Conservation (phyloP, 2,888 invertebrate genomes). For the Eupithecia exiguata region DNA sequence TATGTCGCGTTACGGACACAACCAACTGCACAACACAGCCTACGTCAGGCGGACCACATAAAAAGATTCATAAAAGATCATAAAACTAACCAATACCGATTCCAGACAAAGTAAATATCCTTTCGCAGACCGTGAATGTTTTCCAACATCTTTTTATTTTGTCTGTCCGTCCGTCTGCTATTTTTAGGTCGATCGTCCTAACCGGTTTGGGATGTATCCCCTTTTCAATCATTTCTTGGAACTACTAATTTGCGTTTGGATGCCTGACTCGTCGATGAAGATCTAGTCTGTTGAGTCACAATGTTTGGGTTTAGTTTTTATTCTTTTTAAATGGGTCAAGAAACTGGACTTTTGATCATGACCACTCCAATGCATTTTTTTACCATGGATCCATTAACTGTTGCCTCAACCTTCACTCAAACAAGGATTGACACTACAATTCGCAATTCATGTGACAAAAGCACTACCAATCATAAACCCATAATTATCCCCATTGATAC, state of each 20-base stretch:
- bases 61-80: constrained; percentile 1
- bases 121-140: constrained; percentile 52
- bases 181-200: constrained; percentile 52
- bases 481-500: background rate
- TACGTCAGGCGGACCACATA: background rate
- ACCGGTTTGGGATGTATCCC: constrained; percentile 51
- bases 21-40: background rate
- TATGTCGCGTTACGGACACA: background rate
- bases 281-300: constrained; percentile 16
- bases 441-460: background rate
- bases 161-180: constrained; percentile 55
- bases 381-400: background rate
- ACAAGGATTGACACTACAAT: background rate
- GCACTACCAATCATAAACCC: background rate
- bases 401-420: background rate
- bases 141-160: constrained; percentile 59
- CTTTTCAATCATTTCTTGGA: constrained; percentile 42
- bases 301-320: background rate
- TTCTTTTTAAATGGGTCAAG: constrained; percentile 11
- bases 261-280: constrained; percentile 19
- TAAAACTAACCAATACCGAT: background rate
- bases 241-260: constrained; percentile 40
- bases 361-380: background rate
- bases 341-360: constrained; percentile 7
- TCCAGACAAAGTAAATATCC: constrained; percentile 54